Evolutionary conservation across 2,797 vertebrate species (phyloP).

Genomic region (Silurus lanzhouensis): DNA sequence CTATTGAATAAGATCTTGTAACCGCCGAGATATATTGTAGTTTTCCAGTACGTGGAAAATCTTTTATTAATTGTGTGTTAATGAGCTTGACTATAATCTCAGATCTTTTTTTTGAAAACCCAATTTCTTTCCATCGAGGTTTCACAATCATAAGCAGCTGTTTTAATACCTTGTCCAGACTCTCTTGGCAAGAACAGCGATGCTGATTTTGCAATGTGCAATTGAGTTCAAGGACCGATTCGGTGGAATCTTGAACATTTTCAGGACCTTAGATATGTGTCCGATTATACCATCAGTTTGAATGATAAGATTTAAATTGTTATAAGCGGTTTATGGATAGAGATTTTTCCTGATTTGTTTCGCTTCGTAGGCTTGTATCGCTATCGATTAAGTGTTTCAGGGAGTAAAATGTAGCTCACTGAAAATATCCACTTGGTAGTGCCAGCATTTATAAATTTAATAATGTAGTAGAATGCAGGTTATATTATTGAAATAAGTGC

Average conservation of each 20-base stretch:
- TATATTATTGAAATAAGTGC: background rate
- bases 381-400: background rate
- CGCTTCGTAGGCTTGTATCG: background rate
- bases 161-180: slow-evolving; percentile 3
- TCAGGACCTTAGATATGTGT: background rate
- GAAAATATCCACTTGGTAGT: background rate
- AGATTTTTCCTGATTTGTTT: background rate
- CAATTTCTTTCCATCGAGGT: background rate
- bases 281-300: background rate
- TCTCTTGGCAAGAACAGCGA: background rate
- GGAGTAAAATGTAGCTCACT: background rate
- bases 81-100: background rate
- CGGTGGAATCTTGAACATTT: slow-evolving; percentile 8
- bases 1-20: background rate
- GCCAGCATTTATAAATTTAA: background rate
- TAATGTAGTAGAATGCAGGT: background rate
- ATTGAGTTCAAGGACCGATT: background rate
- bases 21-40: background rate
- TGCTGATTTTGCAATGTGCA: background rate
- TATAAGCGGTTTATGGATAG: background rate
- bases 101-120: background rate
- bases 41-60: background rate
- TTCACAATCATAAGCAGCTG: background rate
- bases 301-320: background rate
- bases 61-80: slow-evolving; percentile 15